Conservation (phyloP, 92 coral and sea anemone genomes). For the Palythoa grandiflora region DNA sequence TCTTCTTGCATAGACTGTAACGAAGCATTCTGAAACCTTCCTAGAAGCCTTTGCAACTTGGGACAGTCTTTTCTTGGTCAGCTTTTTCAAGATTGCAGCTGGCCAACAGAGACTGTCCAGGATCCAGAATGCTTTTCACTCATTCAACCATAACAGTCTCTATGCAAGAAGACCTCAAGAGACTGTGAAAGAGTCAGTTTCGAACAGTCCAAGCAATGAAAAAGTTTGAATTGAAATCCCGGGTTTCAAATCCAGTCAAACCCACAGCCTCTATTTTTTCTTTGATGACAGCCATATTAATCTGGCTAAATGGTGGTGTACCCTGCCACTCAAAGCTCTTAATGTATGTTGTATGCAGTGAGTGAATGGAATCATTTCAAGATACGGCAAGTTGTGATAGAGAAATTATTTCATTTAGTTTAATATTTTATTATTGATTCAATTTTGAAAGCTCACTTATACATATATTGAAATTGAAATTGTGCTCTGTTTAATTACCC, state of each 20-base stretch:
- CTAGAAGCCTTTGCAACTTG: constrained; percentile 25
- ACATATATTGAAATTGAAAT: constrained; percentile 15
- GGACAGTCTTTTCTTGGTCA: constrained; percentile 12
- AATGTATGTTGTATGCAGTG: constrained; percentile 7
- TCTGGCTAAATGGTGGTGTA: constrained; percentile 30
- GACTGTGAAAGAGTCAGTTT: constrained; percentile 29
- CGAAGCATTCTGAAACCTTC: constrained; percentile 15
- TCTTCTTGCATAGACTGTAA: constrained; percentile 22
- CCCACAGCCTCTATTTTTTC: constrained; percentile 22
- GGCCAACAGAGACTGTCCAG: constrained; percentile 29
- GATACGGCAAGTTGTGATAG: constrained; percentile 24
- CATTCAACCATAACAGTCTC: constrained; percentile 21
- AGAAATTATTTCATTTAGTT: constrained; percentile 4
- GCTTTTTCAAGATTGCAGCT: constrained; percentile 15
- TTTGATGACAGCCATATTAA: constrained; percentile 22
- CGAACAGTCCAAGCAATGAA: constrained; percentile 21
- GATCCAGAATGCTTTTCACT: constrained; percentile 17
- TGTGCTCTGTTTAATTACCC: constrained; percentile 31
- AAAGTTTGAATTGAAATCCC: constrained; percentile 4
- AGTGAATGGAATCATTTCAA: constrained; percentile 19
- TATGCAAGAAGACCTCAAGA: constrained; percentile 8
- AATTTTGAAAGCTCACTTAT: constrained; percentile 23
- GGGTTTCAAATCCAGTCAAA: constrained; percentile 9
- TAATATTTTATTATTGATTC: constrained; percentile 11
- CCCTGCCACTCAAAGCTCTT: constrained; percentile 28